These are phyloP conservation scores for Serranus cabrilla DNA, from an alignment of 2,797 vertebrate genomes.

Conservation along the genomic window DNA sequence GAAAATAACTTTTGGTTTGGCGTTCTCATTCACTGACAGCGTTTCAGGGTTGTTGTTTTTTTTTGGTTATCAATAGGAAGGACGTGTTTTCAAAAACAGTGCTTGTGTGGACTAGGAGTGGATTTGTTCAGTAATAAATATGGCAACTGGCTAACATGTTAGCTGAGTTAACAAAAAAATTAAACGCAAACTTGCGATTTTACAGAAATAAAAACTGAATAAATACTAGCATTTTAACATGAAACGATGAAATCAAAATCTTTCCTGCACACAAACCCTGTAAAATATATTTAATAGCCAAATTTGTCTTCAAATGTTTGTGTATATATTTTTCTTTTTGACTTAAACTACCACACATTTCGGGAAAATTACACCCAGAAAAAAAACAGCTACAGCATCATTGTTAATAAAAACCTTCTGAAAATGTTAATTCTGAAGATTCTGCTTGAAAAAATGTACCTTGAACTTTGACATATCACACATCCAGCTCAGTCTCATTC, in stretches of 20 bases:
- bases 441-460: background rate
- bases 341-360: background rate
- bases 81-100: no score
- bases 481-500: constrained; percentile 30
- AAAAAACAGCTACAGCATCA: accelerated
- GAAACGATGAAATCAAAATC: no score
- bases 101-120: background rate
- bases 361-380: background rate
- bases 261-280: no score
- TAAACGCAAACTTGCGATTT: background rate
- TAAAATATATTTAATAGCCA: background rate
- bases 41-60: no score
- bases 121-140: background rate
- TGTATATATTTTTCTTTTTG: background rate
- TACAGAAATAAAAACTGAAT: background rate
- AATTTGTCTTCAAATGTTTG: background rate
- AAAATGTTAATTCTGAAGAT: background rate
- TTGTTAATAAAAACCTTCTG: background rate
- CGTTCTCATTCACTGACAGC: no score
- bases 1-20: no score
- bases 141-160: background rate
- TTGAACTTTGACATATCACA: background rate
- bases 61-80: no score
- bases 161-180: background rate
- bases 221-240: no score